Evolutionary conservation across 2,113 vertebrate genomes (phyloP), one percentile per base, ranked within the genome.

Genomic region (Ptychochromis oligacanthus): DNA sequence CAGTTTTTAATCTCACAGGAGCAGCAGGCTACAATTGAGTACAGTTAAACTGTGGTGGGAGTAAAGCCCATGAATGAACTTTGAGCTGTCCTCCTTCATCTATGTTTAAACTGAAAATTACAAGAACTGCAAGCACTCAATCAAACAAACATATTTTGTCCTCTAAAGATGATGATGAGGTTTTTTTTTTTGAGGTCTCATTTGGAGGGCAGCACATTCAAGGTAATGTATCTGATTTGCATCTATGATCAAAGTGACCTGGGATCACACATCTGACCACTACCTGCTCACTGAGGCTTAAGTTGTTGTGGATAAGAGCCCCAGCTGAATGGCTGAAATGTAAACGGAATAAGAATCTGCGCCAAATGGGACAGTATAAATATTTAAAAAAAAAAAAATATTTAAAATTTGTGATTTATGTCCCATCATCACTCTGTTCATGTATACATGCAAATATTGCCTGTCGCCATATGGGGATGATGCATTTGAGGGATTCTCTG

Each of bases 211-310:
- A 0, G 20, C 38, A 79, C 26, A 57, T 74, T 56, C 11, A 61
- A 59, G 11, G 67, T 60, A 58, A 60, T 72, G 22, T 38, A 72
- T 57, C n/a, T 81, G 40, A 77, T 61, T 36, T 43, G 57, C 13
- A 60, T 74, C 20, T 26, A 34, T 84, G 18, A n/a, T 86, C 20
- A 76, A 77, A 56, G 59, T 77, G 80, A 84, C 70, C 58, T 81
- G 85, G 78, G 78, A 81, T 76, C 64, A 76, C 62, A 84, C 77
- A 75, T 77, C 34, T 80, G 79, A 84, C 34, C 54, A 56, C 80
- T 40, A 75, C 76, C 61, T 75, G 24, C 65, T 81, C 56, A 61
- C 24, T 12, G 67, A 75, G 67, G 77, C 58, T 80, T 18, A 74
- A n/a, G 5, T 15, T 49, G 22, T 54, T 65, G 36, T 5, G 3